phyloP scores from a whole-genome alignment of 2,113 vertebrate species.

The Elephantulus edwardii region DNA sequence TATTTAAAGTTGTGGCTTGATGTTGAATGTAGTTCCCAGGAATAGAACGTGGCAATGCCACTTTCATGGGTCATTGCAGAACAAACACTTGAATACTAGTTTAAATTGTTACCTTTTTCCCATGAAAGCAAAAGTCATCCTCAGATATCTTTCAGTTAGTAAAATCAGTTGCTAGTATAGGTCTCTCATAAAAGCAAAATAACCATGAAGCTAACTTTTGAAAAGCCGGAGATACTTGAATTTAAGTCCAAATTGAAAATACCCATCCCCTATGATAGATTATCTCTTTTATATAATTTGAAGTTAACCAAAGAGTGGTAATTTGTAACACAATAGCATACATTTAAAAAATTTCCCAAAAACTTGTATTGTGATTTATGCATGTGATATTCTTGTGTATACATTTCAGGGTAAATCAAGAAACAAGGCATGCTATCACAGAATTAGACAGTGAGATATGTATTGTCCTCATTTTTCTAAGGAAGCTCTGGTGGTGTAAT shows the following conservation, averaged over 20 bases:
- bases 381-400: not conserved
- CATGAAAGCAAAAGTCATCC: not conserved
- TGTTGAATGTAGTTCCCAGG: not conserved
- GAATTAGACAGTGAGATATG: not conserved
- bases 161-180: not conserved
- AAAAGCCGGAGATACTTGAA: not conserved
- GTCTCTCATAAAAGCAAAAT: not conserved
- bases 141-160: not conserved
- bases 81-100: no score
- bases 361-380: slow-evolving; percentile 9
- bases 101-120: not conserved
- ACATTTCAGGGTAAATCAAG: not conserved
- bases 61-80: not conserved
- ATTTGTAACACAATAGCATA: not conserved
- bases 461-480: not conserved
- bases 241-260: slow-evolving; percentile 11
- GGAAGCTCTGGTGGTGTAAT: no score
- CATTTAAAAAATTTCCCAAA: not conserved
- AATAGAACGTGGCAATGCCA: not conserved
- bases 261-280: not conserved
- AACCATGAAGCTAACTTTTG: not conserved
- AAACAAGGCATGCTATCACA: not conserved
- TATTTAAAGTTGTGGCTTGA: not conserved
- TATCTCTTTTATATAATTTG: slow-evolving; percentile 12
- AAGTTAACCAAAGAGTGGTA: not conserved